Evolutionary conservation across 2,797 vertebrate species (phyloP), one percentile per base, ranked within the genome.

Genomic region (Poecilia velifera): DNA sequence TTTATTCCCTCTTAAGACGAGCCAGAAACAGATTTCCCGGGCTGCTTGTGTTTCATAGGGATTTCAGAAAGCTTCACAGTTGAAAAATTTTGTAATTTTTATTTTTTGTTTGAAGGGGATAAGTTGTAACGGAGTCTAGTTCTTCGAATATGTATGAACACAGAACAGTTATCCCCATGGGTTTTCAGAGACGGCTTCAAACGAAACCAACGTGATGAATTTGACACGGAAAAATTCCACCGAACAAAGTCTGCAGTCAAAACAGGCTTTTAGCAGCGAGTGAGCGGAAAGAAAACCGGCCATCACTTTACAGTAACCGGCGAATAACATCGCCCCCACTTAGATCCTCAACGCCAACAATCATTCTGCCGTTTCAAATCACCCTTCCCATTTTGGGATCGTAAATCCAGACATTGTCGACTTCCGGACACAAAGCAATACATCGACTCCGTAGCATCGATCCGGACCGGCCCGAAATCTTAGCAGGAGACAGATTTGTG

Each of bases 371-470:
- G 36, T 88, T 92, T 88, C 84, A 90, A 91, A 91, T 86, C 6
- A 20, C 80, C 82, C 77, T 91, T 90, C 86, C 71, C 90, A 86
- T 84, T 88, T 89, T 36, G 74, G 74, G 74, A 73, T 86, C 74
- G 20, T 91, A 92, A 93, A 91, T 81, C 87, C 87, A 5, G 25
- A 78, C 86, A 75, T 41, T 62, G 80, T 79, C 82, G 80, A 82
- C 75, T 80, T 68, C 77, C 46, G 72, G 84, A 91, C 87, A 91
- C 88, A 91, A 92, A 94, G 86, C 86, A 84, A 55, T n/a, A 94
- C 93, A 94, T 94, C 71, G 91, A 92, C 80, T 75, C n/a, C 0
- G 41, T 68, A 88, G 77, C 55, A 93, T 94, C 83, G 91, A 93
- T 83, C 90, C 72, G 2, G 43, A 28, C 77, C 14, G 82, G 72